phyloP scores from a whole-genome alignment of 2,797 vertebrate species.

The Catharus ustulatus region DNA sequence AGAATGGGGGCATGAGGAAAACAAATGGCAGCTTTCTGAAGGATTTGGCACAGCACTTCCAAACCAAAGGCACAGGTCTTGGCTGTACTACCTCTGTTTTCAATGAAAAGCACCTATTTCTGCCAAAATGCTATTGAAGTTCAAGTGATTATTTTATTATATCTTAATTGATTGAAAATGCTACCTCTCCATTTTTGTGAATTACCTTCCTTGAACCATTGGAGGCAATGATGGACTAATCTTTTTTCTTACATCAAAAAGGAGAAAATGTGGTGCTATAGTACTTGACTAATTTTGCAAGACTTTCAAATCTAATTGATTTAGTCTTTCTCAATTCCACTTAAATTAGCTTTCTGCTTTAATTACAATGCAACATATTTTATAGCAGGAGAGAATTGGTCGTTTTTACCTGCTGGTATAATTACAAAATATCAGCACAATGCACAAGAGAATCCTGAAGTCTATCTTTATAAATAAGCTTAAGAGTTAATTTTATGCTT shows the following conservation, averaged over 20 bases:
- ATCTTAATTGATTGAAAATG: conserved; percentile 9
- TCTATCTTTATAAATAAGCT: neutral
- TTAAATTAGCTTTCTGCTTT: conserved; percentile 48
- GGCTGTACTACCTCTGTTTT: neutral
- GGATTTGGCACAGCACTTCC: neutral
- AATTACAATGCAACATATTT: conserved; percentile 51
- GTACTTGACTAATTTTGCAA: conserved; percentile 15
- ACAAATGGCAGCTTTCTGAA: neutral
- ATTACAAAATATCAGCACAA: neutral
- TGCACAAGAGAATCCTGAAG: neutral
- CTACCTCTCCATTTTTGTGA: neutral
- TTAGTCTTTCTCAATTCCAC: conserved; percentile 33
- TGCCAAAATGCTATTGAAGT: neutral
- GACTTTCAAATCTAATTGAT: conserved; percentile 40
- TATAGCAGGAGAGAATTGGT: conserved; percentile 36
- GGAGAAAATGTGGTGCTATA: neutral
- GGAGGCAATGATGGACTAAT: neutral
- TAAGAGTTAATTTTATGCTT: conserved; percentile 26
- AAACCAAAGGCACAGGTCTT: neutral
- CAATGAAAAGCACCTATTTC: neutral
- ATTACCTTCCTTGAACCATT: neutral
- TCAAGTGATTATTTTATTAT: conserved; percentile 9
- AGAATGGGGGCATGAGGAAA: neutral
- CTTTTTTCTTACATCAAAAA: neutral
- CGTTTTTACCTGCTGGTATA: conserved; percentile 21